Percentiles rank a stretch among this genome's conserved stretches.
Conservation (phyloP, 2,888 invertebrate genomes). For the Lycaena phlaeas region DNA sequence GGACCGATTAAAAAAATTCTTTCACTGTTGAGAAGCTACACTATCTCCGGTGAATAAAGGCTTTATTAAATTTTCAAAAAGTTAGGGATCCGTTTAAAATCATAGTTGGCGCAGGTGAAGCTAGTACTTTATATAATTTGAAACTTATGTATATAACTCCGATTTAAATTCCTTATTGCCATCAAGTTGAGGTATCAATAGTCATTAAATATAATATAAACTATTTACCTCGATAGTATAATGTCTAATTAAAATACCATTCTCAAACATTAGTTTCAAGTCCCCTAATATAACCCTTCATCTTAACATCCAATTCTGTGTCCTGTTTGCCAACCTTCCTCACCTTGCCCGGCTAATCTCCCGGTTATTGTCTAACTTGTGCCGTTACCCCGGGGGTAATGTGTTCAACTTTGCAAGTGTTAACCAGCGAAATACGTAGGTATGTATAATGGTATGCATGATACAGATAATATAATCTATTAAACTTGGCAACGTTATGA, state of each 20-base stretch:
- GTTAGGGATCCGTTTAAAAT: too few relatives aligned
- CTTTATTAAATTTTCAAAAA: too few relatives aligned
- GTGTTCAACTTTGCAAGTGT: slow-evolving; percentile 24
- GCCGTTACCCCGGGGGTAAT: slow-evolving; percentile 30
- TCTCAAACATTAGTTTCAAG: background rate
- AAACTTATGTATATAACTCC: too few relatives aligned
- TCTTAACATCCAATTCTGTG: background rate
- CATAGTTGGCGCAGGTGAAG: too few relatives aligned
- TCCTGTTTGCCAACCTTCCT: slow-evolving; percentile 13
- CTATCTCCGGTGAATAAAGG: too few relatives aligned
- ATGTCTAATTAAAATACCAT: slow-evolving; percentile 4
- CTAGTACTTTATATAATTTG: too few relatives aligned
- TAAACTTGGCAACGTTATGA: slow-evolving; percentile 12
- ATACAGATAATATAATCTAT: slow-evolving; percentile 4
- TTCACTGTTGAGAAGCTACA: too few relatives aligned
- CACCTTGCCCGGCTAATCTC: slow-evolving; percentile 19
- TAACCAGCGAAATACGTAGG: slow-evolving; percentile 18
- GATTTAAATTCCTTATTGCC: too few relatives aligned
- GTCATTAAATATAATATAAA: too few relatives aligned
- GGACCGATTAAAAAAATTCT: too few relatives aligned
- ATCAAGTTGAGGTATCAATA: too few relatives aligned
- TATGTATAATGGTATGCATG: slow-evolving; percentile 3
- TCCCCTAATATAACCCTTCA: slow-evolving; percentile 1
- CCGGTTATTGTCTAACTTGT: slow-evolving; percentile 48
- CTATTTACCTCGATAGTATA: background rate